These are phyloP conservation scores for Cybosia mesomella DNA, from an alignment of 2,888 invertebrate species.

Conservation along the genomic window DNA sequence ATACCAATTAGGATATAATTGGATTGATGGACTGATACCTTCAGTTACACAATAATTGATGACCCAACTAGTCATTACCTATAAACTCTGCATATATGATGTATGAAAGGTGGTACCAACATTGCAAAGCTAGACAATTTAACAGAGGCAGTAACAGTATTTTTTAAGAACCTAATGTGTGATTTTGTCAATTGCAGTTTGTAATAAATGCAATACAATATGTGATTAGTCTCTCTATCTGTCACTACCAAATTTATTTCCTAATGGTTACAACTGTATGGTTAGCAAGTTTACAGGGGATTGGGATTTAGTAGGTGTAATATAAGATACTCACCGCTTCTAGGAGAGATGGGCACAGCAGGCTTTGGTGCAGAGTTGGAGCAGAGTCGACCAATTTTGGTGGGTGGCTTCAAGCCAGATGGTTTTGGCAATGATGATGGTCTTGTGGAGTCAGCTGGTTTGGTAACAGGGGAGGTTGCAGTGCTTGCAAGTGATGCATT, in stretches of 20 bases:
- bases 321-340: conserved; percentile 76
- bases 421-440: conserved; percentile 84
- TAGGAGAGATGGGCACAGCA: conserved; percentile 88
- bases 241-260: not conserved
- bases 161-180: conserved; percentile 22
- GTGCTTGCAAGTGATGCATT: conserved; percentile 71
- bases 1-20: conserved; percentile 57
- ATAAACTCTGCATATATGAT: conserved; percentile 45
- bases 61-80: conserved; percentile 19
- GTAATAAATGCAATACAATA: conserved; percentile 39
- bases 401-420: conserved; percentile 88
- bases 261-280: not conserved
- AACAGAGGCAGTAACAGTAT: conserved; percentile 30
- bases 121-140: conserved; percentile 39
- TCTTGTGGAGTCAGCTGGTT: conserved; percentile 66
- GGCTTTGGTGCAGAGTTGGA: conserved; percentile 89
- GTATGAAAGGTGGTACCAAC: conserved; percentile 29
- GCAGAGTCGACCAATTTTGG: conserved; percentile 90
- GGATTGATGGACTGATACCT: conserved; percentile 55
- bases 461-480: conserved; percentile 64
- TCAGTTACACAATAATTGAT: conserved; percentile 46
- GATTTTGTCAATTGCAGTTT: conserved; percentile 79
- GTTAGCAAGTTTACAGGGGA: conserved; percentile 12
- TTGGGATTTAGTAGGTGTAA: conserved; percentile 5
- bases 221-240: conserved; percentile 3